Evolutionary conservation across 2,888 invertebrate species (phyloP), one percentile per base, ranked within the genome.

Genomic region (Nymphalis urticae): DNA sequence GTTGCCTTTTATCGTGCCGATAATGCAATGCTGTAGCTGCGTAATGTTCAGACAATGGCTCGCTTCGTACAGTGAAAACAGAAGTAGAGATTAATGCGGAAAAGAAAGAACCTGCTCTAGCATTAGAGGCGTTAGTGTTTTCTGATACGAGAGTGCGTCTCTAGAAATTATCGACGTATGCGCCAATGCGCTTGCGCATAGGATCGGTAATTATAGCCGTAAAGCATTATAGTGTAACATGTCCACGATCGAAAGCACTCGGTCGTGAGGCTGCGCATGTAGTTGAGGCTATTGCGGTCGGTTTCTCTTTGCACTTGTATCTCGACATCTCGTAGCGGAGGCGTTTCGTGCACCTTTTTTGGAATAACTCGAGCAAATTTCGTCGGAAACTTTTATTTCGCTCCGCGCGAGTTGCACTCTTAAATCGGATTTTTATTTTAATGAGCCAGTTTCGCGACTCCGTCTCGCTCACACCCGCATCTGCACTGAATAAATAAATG

Each of bases 341-440:
- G 90, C 89, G 89, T 88, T 89, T 81, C 86, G 84, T 82, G 80
- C 82, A 80, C 90, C 90, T 90, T 91, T 90, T 92, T 90, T 90
- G 91, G 90, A 86, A 85, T 91, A 92, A 91, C 88, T 90, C 91
- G 91, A 91, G 92, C 92, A 92, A 92, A 91, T 87, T 92, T 92
- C 84, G 85, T 85, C 81, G 88, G 85, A 86, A 89, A 89, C 85
- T 89, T 92, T 91, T 90, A 91, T 90, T 88, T 88, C 77, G 80
- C 85, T 86, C 82, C 85, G 86, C 85, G 86, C 88, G 82, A 84
- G 85, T 83, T 90, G 89, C 88, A 90, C 90, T 92, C 89, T 79
- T 87, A 89, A 87, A 89, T 90, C 86, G 79, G 84, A 86, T 88
- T 92, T 92, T 92, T 91, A 91, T 92, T 92, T 92, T 92, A 92